Evolutionary conservation across 2,888 invertebrate species (phyloP), one percentile per base, ranked within the genome.

Genomic region (Acrobasis repandana): DNA sequence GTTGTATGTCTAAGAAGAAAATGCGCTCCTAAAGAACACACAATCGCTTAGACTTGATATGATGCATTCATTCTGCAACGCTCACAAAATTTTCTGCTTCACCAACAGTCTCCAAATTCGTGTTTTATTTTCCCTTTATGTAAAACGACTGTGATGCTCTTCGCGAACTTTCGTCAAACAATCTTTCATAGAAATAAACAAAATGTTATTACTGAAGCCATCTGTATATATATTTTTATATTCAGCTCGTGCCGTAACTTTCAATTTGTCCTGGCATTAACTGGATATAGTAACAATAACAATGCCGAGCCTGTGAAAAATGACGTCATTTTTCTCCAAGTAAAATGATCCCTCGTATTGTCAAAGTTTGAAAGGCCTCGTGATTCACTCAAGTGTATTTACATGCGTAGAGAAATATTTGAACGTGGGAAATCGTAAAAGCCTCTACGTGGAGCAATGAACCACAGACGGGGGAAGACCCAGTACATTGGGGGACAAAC

Each of bases 261-360:
- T 76, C 74, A 75, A 81, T 80, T 78, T 76, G 67, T 70, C 68
- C 67, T 70, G 66, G 70, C 69, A 72, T 74, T 70, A 73, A 67
- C 66, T 70, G 61, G 68, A 71, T 72, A 67, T 69, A 74, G 66
- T 66, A 65, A 73, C 73, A 74, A 76, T 72, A 79, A 82, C 79
- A 82, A 77, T 77, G 66, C 64, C 63, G 64, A 68, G 67, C 66
- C 63, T 70, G 67, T 79, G 79, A 83, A 76, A 81, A 77, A 86
- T 82, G 73, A 68, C 68, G 63, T 69, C 74, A 83, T 84, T 82
- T 85, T 74, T 83, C 79, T 80, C 67, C 70, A 74, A 75, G 80
- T 82, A 81, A 85, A 83, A 81, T 77, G 80, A 83, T 82, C 78
- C 69, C 67, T 68, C 67, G 71, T 81, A 79, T 82, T 85, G 82